phyloP scores from a whole-genome alignment of 92 coral and sea anemone species.

The Pocillopora meandrina region DNA sequence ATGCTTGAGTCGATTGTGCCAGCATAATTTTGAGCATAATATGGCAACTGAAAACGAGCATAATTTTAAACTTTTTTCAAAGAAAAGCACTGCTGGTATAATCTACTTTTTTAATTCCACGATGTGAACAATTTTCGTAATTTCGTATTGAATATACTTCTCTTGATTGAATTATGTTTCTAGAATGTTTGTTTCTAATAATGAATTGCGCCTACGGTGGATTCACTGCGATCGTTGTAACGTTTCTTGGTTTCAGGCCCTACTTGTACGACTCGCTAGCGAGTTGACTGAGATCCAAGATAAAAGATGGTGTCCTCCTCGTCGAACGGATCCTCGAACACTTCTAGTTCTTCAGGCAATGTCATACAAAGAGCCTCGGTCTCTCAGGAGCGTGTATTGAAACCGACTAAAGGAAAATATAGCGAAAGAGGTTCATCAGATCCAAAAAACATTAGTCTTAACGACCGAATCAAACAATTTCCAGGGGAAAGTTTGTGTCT shows the following conservation, averaged over 20 bases:
- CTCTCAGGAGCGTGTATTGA: slow-evolving; percentile 2
- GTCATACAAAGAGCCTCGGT: neutral
- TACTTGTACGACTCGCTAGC: neutral
- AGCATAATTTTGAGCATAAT: neutral
- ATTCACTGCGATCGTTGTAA: neutral
- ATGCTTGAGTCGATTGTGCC: neutral
- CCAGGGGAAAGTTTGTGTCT: slow-evolving; percentile 25
- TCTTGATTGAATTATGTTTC: neutral
- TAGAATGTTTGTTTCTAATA: neutral
- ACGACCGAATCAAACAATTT: neutral
- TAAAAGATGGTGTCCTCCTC: neutral
- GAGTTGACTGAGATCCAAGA: neutral
- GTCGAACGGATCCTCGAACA: neutral
- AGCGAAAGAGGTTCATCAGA: neutral
- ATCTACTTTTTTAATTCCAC: neutral
- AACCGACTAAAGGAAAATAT: neutral
- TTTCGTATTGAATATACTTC: neutral
- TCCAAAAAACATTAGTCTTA: neutral
- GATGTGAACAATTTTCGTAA: neutral
- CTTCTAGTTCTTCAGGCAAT: neutral
- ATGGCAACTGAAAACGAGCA: neutral
- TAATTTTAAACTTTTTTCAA: neutral
- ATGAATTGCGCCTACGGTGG: too few relatives aligned
- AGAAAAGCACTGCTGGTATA: neutral
- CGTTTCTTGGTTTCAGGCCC: neutral